Evolutionary conservation across 2,888 invertebrate species (phyloP).

Genomic region (Phrixothrix hirtus): DNA sequence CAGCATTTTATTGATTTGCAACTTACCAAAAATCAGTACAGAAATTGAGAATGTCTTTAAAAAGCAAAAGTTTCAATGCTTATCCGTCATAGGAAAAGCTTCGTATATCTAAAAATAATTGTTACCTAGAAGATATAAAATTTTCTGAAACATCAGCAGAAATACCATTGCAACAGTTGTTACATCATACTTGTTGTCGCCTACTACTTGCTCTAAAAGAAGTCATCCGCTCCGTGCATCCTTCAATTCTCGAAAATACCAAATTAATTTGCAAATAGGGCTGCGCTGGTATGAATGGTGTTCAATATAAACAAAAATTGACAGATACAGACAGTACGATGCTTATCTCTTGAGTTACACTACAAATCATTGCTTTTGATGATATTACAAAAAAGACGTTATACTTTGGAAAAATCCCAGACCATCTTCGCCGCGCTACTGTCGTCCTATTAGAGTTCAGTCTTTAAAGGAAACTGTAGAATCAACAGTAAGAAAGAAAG

Average conservation of each 20-base stretch:
- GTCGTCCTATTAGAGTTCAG: neutral
- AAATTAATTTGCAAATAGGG: neutral
- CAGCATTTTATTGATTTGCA: no score
- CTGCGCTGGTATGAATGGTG: neutral
- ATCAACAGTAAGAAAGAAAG: no score
- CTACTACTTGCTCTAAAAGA: no score
- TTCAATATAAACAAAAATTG: neutral
- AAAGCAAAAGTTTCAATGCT: neutral
- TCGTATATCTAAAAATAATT: neutral
- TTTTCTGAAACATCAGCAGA: neutral
- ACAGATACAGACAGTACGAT: neutral
- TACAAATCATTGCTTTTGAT: neutral
- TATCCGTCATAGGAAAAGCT: neutral
- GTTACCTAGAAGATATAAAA: neutral
- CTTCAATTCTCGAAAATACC: no score
- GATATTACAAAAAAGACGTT: neutral
- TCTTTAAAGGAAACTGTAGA: neutral
- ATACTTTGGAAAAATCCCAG: neutral
- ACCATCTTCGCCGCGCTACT: neutral
- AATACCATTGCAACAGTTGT: no score
- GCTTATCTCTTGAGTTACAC: neutral
- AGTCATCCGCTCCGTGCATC: neutral
- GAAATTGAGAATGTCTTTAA: neutral
- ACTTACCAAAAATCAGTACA: neutral
- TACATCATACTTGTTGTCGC: no score